These are phyloP conservation scores for Bombus impatiens DNA, from an alignment of 1,140 invertebrate genomes.

Conservation along the genomic window DNA sequence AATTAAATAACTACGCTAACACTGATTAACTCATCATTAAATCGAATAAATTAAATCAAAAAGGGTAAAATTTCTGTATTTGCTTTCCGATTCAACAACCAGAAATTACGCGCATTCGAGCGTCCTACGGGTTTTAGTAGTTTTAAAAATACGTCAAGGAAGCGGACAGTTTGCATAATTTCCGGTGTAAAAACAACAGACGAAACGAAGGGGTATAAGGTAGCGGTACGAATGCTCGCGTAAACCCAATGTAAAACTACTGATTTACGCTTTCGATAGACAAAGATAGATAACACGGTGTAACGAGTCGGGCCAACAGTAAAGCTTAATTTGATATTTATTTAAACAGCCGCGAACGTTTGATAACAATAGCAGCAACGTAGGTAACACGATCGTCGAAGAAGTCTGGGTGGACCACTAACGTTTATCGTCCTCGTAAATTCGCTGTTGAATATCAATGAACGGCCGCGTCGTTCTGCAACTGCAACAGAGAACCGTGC, in stretches of 20 bases:
- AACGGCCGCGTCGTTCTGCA: background rate
- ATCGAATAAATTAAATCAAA: no score
- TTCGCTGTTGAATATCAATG: conserved; percentile 30
- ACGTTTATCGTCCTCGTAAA: conserved; percentile 35
- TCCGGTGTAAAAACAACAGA: background rate
- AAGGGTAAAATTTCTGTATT: no score
- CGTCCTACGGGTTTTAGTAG: no score
- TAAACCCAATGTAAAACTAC: background rate
- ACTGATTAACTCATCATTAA: no score
- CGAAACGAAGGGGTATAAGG: background rate
- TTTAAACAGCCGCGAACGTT: conserved; percentile 19
- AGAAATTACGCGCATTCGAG: no score
- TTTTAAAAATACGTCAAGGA: no score
- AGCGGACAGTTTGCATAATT: background rate
- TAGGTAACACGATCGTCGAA: background rate
- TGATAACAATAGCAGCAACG: background rate
- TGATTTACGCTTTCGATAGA: conserved; percentile 29
- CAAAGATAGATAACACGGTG: background rate
- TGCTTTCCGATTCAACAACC: no score
- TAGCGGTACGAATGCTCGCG: background rate
- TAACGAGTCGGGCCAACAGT: no score
- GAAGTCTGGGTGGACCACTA: background rate
- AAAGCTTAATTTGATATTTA: conserved; percentile 28
- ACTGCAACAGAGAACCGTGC: background rate
- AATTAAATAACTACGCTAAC: no score